Base-by-base conservation (phyloP, 2,888 invertebrate genomes). In the Erpobdella octoculata region DNA sequence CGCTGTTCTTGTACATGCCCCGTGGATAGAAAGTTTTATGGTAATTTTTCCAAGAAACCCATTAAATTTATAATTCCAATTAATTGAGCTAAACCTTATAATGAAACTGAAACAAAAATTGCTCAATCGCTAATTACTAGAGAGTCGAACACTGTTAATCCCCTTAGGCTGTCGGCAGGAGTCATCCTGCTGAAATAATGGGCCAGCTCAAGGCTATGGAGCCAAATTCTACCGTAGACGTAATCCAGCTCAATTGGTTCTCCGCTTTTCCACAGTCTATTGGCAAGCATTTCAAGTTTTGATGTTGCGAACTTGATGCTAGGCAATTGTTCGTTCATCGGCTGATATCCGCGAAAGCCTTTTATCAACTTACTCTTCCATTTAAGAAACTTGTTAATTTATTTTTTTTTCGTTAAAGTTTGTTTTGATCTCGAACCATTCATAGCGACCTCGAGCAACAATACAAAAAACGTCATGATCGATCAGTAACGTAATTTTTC, bases 281-380 rank as follows among this genome's bases (percentile, higher is more conserved):
- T 69, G 33, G 69, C 69, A 21, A 69, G 58, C 69, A 69, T 69
- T 69, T 69, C 69, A 9, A 69, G 21, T 58, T 69, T 69, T 48
- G 53, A 69, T n/a, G 53, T 48, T 36, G 31, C 58, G n/a, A 62
- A 62, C 31, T 35, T 62, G 31, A 62, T 62, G 8, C 28, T 33
- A 35, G 33, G n/a, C n/a, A 35, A 12, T 62, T 62, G 62, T 6
- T 35, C n/a, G 62, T 62, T 62, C 62, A 62, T 62, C 62, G 62
- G 35, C 33, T n/a, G 35, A 28, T 35, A n/a, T 31, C 21, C 8
- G 25, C n/a, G 21, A 12, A 53, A 15, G 21, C 28, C 53, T 53
- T 21, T 53, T 28, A n/a, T 28, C 53, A 53, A 21, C 53, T 53
- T 28, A 53, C 28, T 25, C 21, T 25, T 28, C 53, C 53, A 2